Percentiles rank a stretch among this genome's conserved stretches.
Evolutionary conservation across 2,113 vertebrate species (phyloP).

Genomic region (Psammodynastes pulverulentus): DNA sequence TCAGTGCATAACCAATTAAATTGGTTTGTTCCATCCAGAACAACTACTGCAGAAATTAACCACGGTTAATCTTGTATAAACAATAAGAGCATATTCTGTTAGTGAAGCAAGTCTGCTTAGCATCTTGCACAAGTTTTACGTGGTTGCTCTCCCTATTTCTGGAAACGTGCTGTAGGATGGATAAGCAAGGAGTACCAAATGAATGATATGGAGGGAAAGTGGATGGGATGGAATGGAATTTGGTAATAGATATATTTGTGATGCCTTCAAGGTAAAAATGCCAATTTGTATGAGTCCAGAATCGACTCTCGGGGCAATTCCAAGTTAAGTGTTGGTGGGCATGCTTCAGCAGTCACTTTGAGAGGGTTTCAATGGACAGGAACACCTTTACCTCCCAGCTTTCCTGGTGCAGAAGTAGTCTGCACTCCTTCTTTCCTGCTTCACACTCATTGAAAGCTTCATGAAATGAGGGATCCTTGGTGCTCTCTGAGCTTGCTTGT

Average conservation of each 20-base stretch:
- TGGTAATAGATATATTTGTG: neutral
- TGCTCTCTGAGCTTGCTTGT: too few species aligned
- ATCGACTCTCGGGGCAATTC: neutral
- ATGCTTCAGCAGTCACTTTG: neutral
- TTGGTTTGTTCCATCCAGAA: neutral
- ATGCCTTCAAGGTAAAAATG: neutral
- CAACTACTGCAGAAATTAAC: neutral
- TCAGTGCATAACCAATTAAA: neutral
- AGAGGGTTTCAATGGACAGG: neutral
- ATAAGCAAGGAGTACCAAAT: neutral
- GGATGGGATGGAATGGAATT: neutral
- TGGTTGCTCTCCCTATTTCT: neutral
- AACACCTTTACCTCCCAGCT: neutral
- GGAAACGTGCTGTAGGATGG: neutral
- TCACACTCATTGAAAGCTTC: neutral
- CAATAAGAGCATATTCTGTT: neutral
- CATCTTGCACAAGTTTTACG: neutral
- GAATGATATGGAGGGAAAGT: neutral
- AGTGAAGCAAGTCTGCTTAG: neutral
- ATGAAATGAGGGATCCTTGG: neutral
- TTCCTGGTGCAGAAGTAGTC: neutral
- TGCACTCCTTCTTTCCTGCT: neutral
- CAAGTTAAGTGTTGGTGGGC: neutral
- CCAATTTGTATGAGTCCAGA: neutral
- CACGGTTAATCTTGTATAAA: neutral